Evolutionary conservation across 2,888 invertebrate genomes (phyloP), one percentile per base, ranked within the genome.

Genomic region (Drosophila mettleri): DNA sequence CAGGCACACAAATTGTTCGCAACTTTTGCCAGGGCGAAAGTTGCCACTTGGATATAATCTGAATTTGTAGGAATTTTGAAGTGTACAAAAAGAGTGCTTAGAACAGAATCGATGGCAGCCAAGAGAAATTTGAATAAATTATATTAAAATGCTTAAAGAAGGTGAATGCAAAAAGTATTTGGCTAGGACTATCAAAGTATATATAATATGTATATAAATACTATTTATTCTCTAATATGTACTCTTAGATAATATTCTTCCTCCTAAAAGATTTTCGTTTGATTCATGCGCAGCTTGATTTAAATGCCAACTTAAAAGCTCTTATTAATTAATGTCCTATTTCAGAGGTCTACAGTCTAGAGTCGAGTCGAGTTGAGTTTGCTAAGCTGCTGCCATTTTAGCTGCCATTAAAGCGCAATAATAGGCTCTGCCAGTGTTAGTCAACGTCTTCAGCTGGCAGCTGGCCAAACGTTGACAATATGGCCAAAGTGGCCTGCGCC

Each of bases 381-480:
- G 31, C 29, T 70, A 67, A 78, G 65, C 65, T 69, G 87, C 60
- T 67, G 88, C 63, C 83, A 75, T 70, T 85, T 81, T 81, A 81
- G 64, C 77, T 72, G 80, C 84, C 84, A 88, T 83, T 88, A 83
- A 83, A 86, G 81, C 67, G 67, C 68, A 80, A 84, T 84, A 83
- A 83, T 80, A 80, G 85, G 69, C 74, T 34, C 48, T 60, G 51
- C 51, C 55, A 62, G 74, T 65, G 49, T 24, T 57, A 69, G 60
- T 61, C 61, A 54, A 61, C 51, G 59, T 68, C 77, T 67, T 63
- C 24, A 31, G 45, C 64, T 83, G 88, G 88, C 87, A 86, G 46
- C 46, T 69, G 87, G 88, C 83, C 88, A 83, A 88, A 69, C 80
- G 36, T 46, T 73, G 88, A 80, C 83, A 86, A 88, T 83, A 88